Base-by-base conservation (phyloP, 1,140 invertebrate species). In the Cyclina sinensis region DNA sequence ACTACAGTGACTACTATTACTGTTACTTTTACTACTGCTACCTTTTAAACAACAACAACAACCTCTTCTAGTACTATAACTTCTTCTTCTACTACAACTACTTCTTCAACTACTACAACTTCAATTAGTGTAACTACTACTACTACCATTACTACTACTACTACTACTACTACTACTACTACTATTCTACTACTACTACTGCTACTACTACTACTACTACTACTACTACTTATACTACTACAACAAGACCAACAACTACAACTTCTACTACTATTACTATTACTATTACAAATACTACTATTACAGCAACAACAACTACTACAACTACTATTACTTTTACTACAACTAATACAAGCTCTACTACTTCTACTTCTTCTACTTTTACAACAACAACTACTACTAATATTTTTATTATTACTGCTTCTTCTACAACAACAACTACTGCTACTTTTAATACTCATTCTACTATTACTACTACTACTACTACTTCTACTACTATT, bases 271-370 rank as follows among this genome's bases (percentile, higher is more conserved):
- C 78, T 81, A 54, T 32, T 54, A 81, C 51, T 54, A 54, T 1
- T 81, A 81, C 78, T 81, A 81, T 30, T 54, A 81, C 78, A 57
- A 81, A 7, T 54, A 81, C 78, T 54, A 81, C 78, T 81, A 81
- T 21, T 83, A 83, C 27, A 35, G 37, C 12, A 70, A 68, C 35
- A 70, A 37, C 46, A 2, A 37, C 57, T 68, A 43, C 16, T 62
- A 68, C 46, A 1, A 83, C 0, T 83, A 37, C 37, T 65, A 83
- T 0, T 68, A 83, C 30, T 83, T 70, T 16, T 83, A 83, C 57
- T 35, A 83, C 27, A 73, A 43, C 57, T 70, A 83, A n/a, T 68
- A 83, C 57, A 37, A 39, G 2, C 70, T 70, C 54, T 54, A 80
- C 39, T 80, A 54, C 39, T 80, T 51, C 39, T 80, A 80, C 39